phyloP scores from a whole-genome alignment of 2,888 invertebrate species.

The Geophilus truncorum region DNA sequence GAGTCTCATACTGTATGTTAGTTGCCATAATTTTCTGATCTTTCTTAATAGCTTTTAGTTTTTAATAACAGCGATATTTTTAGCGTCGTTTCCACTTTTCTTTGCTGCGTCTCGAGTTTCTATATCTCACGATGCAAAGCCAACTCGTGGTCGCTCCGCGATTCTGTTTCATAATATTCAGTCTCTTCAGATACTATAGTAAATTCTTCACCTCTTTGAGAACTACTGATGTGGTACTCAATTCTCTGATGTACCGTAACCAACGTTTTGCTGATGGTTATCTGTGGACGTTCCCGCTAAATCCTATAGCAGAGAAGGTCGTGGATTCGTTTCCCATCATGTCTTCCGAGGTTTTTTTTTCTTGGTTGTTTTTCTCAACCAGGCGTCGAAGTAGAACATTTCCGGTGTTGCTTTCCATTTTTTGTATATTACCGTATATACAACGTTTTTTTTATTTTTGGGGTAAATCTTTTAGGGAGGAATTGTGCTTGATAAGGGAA shows the following conservation, averaged over 20 bases:
- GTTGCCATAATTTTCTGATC: not conserved
- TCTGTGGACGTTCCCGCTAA: not conserved
- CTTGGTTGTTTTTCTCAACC: not conserved
- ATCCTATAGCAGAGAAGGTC: not conserved
- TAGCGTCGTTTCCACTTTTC: conserved; percentile 2
- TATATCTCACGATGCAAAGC: not conserved
- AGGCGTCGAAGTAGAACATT: not conserved
- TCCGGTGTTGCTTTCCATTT: not conserved
- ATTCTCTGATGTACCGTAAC: not conserved
- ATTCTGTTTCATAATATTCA: not conserved
- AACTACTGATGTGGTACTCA: not conserved
- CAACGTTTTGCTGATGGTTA: not conserved
- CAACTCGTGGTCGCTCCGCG: not conserved
- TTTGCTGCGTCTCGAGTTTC: not conserved
- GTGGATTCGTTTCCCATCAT: not conserved
- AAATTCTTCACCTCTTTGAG: not conserved
- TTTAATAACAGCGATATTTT: not conserved
- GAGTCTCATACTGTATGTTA: not conserved
- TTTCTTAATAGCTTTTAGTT: conserved; percentile 1
- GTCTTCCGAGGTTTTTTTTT: not conserved
- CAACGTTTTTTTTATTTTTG: not conserved
- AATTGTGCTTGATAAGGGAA: too few relatives aligned
- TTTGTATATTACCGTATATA: too few relatives aligned
- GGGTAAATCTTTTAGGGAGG: too few relatives aligned
- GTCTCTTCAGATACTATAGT: not conserved